These are phyloP conservation scores for Cricetomys ansorgei DNA, from an alignment of 2,113 vertebrate species.

Conservation along the genomic window DNA sequence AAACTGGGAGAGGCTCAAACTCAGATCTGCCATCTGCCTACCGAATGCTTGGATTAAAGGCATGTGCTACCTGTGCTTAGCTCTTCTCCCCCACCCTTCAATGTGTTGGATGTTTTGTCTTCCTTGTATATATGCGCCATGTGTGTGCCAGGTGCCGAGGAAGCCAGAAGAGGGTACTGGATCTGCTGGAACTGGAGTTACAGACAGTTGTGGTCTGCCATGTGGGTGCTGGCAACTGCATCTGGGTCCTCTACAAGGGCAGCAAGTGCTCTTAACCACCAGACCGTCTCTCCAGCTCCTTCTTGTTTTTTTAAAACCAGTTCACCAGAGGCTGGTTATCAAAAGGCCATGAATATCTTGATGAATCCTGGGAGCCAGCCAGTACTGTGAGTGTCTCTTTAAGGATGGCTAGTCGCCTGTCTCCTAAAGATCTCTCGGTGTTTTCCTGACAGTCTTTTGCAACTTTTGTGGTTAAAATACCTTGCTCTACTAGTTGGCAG, in stretches of 20 bases:
- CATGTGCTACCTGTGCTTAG: not conserved
- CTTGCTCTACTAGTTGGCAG: not conserved
- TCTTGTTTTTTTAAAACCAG: not conserved
- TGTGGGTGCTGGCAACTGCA: not conserved
- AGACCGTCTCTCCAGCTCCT: not conserved
- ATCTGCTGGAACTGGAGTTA: not conserved
- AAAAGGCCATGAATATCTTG: not conserved
- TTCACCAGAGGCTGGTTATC: slow-evolving; percentile 7
- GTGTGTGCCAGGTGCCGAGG: not conserved
- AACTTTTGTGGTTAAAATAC: not conserved
- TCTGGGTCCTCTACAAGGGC: not conserved
- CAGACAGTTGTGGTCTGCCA: not conserved
- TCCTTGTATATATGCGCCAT: not conserved
- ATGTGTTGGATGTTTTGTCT: not conserved
- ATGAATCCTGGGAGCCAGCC: not conserved
- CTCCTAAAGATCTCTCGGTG: not conserved
- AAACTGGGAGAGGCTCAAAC: not conserved
- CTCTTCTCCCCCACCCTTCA: not conserved
- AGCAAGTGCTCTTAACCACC: not conserved
- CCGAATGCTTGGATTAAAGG: not conserved
- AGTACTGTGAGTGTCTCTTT: not conserved
- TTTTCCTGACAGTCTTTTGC: not conserved
- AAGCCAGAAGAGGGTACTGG: not conserved
- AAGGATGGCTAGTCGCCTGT: not conserved
- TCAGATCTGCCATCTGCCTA: not conserved